phyloP scores from a whole-genome alignment of 2,888 invertebrate genomes.

The Crematogaster levior region DNA sequence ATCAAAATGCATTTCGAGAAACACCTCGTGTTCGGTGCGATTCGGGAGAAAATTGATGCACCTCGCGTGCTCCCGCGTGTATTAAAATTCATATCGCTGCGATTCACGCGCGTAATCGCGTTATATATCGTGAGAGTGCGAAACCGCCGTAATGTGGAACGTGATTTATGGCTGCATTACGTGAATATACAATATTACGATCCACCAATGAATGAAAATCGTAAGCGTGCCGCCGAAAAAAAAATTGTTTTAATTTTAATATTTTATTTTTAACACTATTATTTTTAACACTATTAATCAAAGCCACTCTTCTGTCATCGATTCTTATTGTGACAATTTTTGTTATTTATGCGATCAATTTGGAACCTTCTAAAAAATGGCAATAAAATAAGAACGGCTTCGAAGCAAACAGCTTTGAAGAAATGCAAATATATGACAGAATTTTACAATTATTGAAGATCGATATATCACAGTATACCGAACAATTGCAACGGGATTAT shows the following conservation, averaged over 20 bases:
- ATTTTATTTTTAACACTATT: background rate
- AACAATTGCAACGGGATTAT: slow-evolving; percentile 32
- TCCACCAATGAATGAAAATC: slow-evolving; percentile 8
- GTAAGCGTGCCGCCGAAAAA: background rate
- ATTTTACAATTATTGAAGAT: too few species aligned
- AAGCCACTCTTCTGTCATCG: background rate
- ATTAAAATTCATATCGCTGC: slow-evolving; percentile 45
- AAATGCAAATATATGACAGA: background rate
- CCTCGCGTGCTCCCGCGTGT: slow-evolving; percentile 35
- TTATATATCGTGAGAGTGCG: slow-evolving; percentile 41
- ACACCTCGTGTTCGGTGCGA: background rate
- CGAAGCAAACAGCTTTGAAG: background rate
- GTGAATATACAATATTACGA: slow-evolving; percentile 6
- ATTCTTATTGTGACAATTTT: background rate
- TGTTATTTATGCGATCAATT: background rate
- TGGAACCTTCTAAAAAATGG: background rate
- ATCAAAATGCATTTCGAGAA: slow-evolving; percentile 40
- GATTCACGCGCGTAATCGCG: slow-evolving; percentile 39
- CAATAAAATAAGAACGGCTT: background rate
- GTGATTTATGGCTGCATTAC: slow-evolving; percentile 25
- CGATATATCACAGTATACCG: background rate
- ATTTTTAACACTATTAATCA: background rate
- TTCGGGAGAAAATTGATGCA: slow-evolving; percentile 40
- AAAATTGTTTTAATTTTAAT: background rate
- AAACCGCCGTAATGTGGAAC: slow-evolving; percentile 15